Percentiles rank a stretch among this genome's conserved stretches.
These are phyloP conservation scores for Leptarthrus brevirostris DNA, from an alignment of 2,888 invertebrate species.

Conservation along the genomic window DNA sequence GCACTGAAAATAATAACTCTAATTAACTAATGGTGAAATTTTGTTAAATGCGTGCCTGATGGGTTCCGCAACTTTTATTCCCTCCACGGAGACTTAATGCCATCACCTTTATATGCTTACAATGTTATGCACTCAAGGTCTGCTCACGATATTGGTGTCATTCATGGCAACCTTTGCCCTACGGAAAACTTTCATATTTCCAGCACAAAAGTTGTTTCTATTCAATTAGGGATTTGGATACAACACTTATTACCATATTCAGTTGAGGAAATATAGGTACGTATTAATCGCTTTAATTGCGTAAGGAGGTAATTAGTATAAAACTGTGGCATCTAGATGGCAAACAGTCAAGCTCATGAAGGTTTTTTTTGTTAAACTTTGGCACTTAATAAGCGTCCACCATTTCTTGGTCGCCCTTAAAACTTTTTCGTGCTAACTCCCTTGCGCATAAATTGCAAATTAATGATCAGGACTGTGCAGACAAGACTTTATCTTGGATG, in stretches of 20 bases:
- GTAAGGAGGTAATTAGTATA: conserved; percentile 11
- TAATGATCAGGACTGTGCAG: conserved; percentile 39
- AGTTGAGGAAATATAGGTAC: conserved; percentile 4
- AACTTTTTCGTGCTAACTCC: conserved; percentile 46
- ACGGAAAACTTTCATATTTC: conserved; percentile 2
- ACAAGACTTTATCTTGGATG: conserved; percentile 36
- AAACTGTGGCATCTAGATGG: not conserved
- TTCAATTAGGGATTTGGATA: conserved; percentile 44
- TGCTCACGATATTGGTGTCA: not conserved
- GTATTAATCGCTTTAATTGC: conserved; percentile 42
- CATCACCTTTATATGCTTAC: conserved; percentile 30
- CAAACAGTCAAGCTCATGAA: conserved; percentile 5
- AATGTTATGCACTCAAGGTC: conserved; percentile 30
- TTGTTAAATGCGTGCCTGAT: conserved; percentile 54
- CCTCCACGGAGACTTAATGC: conserved; percentile 19
- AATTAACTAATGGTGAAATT: conserved; percentile 55
- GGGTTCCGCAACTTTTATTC: conserved; percentile 41
- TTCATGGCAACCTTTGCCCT: not conserved
- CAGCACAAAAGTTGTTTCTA: conserved; percentile 21
- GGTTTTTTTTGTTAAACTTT: conserved; percentile 28
- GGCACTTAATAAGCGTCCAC: conserved; percentile 38
- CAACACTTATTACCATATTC: conserved; percentile 16
- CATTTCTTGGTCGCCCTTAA: conserved; percentile 22
- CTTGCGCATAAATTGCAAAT: conserved; percentile 47
- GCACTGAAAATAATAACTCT: conserved; percentile 54